Evolutionary conservation across 2,797 vertebrate genomes (phyloP).

Genomic region (Lepus oiostolus): DNA sequence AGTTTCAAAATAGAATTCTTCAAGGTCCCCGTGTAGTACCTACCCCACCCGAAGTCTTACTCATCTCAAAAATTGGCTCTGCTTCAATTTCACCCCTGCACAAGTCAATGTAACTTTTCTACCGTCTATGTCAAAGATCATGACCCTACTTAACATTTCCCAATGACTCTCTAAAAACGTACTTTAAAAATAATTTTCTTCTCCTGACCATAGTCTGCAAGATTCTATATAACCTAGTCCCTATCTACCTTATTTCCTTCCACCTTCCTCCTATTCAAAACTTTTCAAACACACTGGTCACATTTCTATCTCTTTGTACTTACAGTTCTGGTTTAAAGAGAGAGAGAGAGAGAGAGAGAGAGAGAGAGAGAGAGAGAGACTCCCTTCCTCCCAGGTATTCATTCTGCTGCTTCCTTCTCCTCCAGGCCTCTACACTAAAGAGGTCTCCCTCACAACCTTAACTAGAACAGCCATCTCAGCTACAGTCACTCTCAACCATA

Average conservation of each 20-base stretch:
- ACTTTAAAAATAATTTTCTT: neutral
- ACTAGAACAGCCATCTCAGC: neutral
- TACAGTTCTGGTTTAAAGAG: neutral
- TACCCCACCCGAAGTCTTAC: neutral
- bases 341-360: neutral
- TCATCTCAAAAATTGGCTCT: neutral
- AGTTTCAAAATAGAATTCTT: conserved; percentile 22
- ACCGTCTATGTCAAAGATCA: neutral
- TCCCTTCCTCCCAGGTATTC: neutral
- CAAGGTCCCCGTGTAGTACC: neutral
- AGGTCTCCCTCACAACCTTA: neutral
- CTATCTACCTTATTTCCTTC: neutral
- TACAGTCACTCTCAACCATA: neutral
- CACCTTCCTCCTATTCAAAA: conserved; percentile 23
- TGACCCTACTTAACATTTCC: neutral
- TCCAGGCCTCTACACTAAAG: neutral
- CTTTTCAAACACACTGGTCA: neutral
- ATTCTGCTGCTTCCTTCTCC: neutral
- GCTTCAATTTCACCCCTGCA: neutral
- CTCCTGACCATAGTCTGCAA: neutral
- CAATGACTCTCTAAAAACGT: neutral
- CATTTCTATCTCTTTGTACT: neutral
- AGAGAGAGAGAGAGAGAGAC: neutral
- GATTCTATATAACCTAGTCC: neutral
- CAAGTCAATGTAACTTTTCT: neutral